Evolutionary conservation across 1,140 invertebrate genomes (phyloP), one percentile per base, ranked within the genome.

Genomic region (Leptinotarsa texana): DNA sequence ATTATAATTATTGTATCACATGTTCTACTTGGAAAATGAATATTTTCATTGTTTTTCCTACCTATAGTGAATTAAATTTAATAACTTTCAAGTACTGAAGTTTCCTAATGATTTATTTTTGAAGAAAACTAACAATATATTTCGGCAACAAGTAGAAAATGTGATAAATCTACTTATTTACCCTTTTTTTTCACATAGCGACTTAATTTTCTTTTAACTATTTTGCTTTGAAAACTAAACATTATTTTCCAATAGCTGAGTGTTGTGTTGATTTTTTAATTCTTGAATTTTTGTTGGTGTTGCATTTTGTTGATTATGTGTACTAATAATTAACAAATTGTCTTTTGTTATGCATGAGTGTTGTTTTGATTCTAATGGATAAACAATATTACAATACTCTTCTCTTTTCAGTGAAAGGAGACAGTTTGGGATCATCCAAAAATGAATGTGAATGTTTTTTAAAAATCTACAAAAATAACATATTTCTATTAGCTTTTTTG

Each of bases 221-320:
- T 57, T 57, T 57, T n/a, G 51, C 15, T 57, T 57, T 57, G 3
- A 57, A 57, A 57, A 57, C n/a, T 57, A 57, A 57, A 42, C 33
- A 42, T 42, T 42, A 42, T 42, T 42, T 42, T 42, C 33, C 51
- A 57, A 57, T 21, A 18, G 13, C 13, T 24, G 21, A 65, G 13
- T 65, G 63, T 65, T 65, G 21, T 33, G 22, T 65, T 65, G 63
- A 18, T 27, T 22, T 65, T 65, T 65, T 65, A 13, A 24, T 65
- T 22, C 63, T 62, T 72, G 18, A 42, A 72, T 63, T 27, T 61
- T 73, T 47, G 51, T 73, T 63, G 71, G 71, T 73, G 71, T 73
- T 73, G 71, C 71, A 73, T 73, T 73, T 73, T 73, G 71, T 73
- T 73, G 61, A 73, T 63, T 65, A n/a, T 63, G 18, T 73, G 61